A percentile compares a stretch with the other conserved stretches of the same genome.
phyloP scores from a whole-genome alignment of 1,140 invertebrate species.

The Hypothenemus hampei region DNA sequence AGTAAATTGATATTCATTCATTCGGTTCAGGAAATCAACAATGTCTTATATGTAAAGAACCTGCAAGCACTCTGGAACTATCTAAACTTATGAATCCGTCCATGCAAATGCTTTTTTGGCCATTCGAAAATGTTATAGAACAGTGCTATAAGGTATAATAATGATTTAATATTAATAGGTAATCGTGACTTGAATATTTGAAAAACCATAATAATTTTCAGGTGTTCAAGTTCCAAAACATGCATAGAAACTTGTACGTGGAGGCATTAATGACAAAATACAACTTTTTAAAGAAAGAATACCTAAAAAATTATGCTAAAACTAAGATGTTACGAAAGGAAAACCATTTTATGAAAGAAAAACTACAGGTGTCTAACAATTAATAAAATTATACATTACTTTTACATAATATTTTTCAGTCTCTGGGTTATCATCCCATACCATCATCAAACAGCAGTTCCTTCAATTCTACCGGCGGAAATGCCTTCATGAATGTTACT shows the following conservation, averaged over 20 bases:
- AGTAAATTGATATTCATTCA: too few species aligned
- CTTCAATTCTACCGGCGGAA: too few species aligned
- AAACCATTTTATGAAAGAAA: constrained; percentile 27
- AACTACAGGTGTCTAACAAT: constrained; percentile 26
- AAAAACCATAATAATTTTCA: too few species aligned
- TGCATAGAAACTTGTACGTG: constrained; percentile 23
- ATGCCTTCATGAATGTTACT: too few species aligned
- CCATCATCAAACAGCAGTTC: too few species aligned
- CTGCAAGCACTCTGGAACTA: constrained; percentile 20
- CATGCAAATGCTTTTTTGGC: constrained; percentile 30
- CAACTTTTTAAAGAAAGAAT: constrained; percentile 31
- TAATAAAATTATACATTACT: constrained; percentile 3
- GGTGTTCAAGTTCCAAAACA: constrained; percentile 32
- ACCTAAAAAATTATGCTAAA: constrained; percentile 21
- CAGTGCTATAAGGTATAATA: constrained; percentile 23
- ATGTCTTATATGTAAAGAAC: constrained; percentile 31
- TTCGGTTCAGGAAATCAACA: too few species aligned
- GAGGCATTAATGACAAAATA: constrained; percentile 31
- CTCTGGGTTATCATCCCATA: neutral
- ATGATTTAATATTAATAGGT: neutral
- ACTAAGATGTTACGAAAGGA: constrained; percentile 30
- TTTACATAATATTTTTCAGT: neutral
- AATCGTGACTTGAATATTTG: neutral
- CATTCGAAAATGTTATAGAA: constrained; percentile 26
- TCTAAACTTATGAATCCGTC: constrained; percentile 30